phyloP scores from a whole-genome alignment of 2,797 vertebrate species.

The Sebastes flavidus region DNA sequence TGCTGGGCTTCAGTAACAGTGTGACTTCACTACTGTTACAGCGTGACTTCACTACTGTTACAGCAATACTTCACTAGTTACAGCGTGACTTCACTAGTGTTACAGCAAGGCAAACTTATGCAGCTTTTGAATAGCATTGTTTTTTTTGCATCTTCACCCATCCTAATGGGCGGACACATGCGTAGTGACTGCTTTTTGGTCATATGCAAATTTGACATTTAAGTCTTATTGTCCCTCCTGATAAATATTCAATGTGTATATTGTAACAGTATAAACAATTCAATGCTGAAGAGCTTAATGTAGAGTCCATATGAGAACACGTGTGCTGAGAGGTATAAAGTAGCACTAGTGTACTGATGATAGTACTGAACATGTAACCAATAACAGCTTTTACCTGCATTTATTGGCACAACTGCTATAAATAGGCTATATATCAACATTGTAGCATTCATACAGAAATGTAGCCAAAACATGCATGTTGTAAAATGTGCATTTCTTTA shows the following conservation, averaged over 20 bases:
- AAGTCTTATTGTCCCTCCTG: not conserved
- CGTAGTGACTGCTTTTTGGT: not conserved
- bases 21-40: too few relatives aligned
- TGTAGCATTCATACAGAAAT: not conserved
- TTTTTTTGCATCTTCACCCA: too few relatives aligned
- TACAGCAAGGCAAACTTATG: too few relatives aligned
- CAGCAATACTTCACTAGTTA: too few relatives aligned
- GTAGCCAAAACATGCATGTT: too few relatives aligned
- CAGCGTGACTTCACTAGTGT: too few relatives aligned
- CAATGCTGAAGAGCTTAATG: not conserved
- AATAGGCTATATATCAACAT: not conserved
- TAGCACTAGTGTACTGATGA: not conserved
- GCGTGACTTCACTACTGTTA: too few relatives aligned
- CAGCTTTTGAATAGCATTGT: not conserved
- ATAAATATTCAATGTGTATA: not conserved
- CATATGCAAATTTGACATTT: not conserved
- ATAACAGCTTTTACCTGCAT: not conserved
- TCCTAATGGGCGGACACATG: accelerated
- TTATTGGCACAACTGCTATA: not conserved
- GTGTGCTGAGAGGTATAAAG: too few relatives aligned
- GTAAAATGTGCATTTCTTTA: not conserved
- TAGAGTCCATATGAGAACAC: too few relatives aligned
- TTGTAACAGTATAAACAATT: not conserved
- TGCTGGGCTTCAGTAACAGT: not conserved
- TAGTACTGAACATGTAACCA: not conserved